Conservation (phyloP, 2,888 invertebrate genomes). For the Cacoxenus indagator region DNA sequence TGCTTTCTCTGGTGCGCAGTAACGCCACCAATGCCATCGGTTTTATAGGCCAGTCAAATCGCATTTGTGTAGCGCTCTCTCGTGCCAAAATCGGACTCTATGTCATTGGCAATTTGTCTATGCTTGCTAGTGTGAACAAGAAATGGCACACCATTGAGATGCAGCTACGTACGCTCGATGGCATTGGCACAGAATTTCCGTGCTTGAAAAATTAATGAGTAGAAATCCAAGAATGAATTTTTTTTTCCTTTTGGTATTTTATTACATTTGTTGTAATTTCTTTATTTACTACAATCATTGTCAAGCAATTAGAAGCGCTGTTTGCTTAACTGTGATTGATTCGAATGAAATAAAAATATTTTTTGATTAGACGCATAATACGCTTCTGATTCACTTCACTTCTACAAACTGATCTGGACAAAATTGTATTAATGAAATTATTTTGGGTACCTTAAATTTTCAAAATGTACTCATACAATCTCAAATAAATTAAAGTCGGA, state of each 20-base stretch:
- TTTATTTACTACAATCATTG: constrained; percentile 25
- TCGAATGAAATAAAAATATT: background rate
- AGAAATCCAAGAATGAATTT: background rate
- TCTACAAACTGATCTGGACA: background rate
- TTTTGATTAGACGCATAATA: background rate
- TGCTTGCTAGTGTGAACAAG: constrained; percentile 73
- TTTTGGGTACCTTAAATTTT: no score
- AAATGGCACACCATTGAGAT: constrained; percentile 73
- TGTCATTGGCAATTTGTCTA: constrained; percentile 80
- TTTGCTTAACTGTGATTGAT: background rate
- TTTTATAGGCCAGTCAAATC: constrained; percentile 78
- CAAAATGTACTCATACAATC: no score
- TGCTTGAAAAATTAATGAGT: background rate
- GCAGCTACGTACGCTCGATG: constrained; percentile 71
- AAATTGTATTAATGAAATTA: no score
- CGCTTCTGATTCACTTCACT: background rate
- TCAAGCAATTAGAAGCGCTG: constrained; percentile 24
- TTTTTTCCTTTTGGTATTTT: constrained; percentile 20
- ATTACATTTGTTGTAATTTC: constrained; percentile 19
- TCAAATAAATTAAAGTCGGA: no score
- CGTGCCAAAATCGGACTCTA: constrained; percentile 80
- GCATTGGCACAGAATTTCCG: constrained; percentile 73
- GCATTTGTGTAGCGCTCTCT: constrained; percentile 84
- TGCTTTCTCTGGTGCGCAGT: constrained; percentile 84
- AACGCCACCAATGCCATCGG: constrained; percentile 79